Evolutionary conservation across 2,888 invertebrate genomes (phyloP), one percentile per base, ranked within the genome.

Genomic region (Octonoba sinensis): DNA sequence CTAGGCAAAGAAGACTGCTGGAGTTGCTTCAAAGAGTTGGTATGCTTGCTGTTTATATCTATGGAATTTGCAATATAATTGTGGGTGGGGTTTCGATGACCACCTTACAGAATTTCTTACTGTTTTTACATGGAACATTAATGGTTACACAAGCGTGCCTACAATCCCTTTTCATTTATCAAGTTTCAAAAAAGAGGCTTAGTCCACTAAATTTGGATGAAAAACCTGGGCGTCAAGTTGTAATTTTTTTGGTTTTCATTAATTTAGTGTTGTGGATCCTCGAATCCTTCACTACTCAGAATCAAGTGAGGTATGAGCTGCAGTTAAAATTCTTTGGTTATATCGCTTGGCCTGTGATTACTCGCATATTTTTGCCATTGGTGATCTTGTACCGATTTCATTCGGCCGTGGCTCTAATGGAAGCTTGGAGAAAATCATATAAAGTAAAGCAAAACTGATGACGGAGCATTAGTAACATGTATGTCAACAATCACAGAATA

Each of bases 221-320:
- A 47, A 79, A 72, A 44, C 84, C 84, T 18, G 85, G 85, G 13
- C 60, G 84, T 27, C 75, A 85, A 71, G 89, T 91, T 15, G 89
- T 92, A 66, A 92, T 92, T 1, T 92, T 92, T 86, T 87, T 92
- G 24, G 88, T 92, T 47, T 91, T 92, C 85, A 91, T 91, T 85
- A 93, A 93, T 86, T 89, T 92, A 18, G 91, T 92, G 0, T 89
- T 93, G 54, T 93, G 92, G 91, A 90, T 92, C 0, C 91, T 92
- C 86, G 92, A 92, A 85, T 91, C 92, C 18, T 92, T 93, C 82
- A 91, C 92, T 85, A 91, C 91, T 56, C 91, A 92, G 86, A 91
- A 91, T 85, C 91, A 91, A 87, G 89, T 91, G 70, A 91, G 91
- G 18, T 91, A 91, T 83, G 90, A 90, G 77, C 86, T 92, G 16